Conservation (phyloP, 2,113 vertebrate genomes). For the Tachysurus fulvidraco region DNA sequence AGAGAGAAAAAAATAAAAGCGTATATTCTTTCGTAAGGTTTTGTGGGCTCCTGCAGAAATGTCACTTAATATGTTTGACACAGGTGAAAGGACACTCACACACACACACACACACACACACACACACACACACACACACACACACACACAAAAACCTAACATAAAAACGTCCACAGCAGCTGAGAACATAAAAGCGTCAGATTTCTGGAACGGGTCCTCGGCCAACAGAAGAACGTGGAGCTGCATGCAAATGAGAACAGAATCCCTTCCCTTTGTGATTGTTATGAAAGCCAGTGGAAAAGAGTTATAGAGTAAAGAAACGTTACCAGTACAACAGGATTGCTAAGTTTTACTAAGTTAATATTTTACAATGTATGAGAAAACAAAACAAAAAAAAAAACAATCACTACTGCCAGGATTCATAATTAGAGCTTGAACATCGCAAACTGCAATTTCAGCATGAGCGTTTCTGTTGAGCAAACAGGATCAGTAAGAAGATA, state of each 20-base stretch:
- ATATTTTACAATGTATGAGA: background rate
- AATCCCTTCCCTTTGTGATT: background rate
- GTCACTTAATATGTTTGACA: background rate
- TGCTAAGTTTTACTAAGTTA: background rate
- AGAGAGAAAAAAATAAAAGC: background rate
- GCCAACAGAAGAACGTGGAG: background rate
- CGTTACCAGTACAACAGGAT: background rate
- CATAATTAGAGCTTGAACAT: conserved; percentile 3
- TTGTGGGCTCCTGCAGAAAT: background rate
- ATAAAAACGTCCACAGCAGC: background rate
- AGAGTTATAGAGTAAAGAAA: background rate
- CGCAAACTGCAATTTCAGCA: conserved; percentile 23
- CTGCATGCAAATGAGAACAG: background rate
- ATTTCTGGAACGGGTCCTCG: background rate
- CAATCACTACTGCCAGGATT: background rate
- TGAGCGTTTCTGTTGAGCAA: conserved; percentile 22
- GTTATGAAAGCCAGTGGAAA: background rate
- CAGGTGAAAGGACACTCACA: background rate
- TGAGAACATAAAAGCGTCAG: background rate
- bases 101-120: background rate
- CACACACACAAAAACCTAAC: background rate
- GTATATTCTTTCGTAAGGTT: conserved; percentile 5
- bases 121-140: background rate
- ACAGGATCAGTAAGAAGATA: conserved; percentile 14
- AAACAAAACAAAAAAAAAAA: background rate